Conservation (phyloP, 1,140 invertebrate genomes). For the Dendrolimus punctatus region DNA sequence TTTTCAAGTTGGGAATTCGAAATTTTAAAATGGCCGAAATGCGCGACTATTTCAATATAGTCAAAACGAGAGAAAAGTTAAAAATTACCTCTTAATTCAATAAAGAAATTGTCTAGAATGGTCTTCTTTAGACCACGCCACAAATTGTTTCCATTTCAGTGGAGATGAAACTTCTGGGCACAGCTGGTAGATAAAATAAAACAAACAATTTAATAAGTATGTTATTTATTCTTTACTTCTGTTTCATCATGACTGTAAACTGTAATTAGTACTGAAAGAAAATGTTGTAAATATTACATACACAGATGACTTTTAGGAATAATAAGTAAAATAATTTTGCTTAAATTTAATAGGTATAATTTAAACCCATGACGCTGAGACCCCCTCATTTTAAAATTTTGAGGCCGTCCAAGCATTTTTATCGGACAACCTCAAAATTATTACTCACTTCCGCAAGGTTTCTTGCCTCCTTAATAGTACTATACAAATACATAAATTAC, state of each 20-base stretch:
- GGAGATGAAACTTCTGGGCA: too few species aligned
- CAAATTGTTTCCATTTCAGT: too few species aligned
- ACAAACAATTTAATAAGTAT: slow-evolving; percentile 1
- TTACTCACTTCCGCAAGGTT: not conserved
- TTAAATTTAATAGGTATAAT: slow-evolving; percentile 6
- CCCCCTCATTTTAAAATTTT: slow-evolving; percentile 37
- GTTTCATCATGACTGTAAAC: too few species aligned
- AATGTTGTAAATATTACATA: slow-evolving; percentile 39
- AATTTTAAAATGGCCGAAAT: too few species aligned
- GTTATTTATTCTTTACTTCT: slow-evolving; percentile 9
- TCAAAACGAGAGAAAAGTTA: too few species aligned
- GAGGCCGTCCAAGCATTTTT: slow-evolving; percentile 57
- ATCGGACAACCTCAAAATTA: slow-evolving; percentile 62
- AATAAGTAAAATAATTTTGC: slow-evolving; percentile 11
- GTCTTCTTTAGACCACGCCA: too few species aligned
- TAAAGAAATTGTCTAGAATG: too few species aligned
- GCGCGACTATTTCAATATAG: too few species aligned
- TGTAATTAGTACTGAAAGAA: not conserved
- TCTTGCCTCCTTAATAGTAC: too few species aligned
- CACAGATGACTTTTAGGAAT: slow-evolving; percentile 15
- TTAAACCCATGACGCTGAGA: slow-evolving; percentile 33
- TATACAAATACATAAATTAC: too few species aligned
- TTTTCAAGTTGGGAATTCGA: too few species aligned
- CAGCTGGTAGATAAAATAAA: not conserved
- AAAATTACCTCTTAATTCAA: too few species aligned